Percentiles rank a stretch among this genome's conserved stretches.
Evolutionary conservation across 1,140 invertebrate genomes (phyloP).

Genomic region (Ruditapes philippinarum): DNA sequence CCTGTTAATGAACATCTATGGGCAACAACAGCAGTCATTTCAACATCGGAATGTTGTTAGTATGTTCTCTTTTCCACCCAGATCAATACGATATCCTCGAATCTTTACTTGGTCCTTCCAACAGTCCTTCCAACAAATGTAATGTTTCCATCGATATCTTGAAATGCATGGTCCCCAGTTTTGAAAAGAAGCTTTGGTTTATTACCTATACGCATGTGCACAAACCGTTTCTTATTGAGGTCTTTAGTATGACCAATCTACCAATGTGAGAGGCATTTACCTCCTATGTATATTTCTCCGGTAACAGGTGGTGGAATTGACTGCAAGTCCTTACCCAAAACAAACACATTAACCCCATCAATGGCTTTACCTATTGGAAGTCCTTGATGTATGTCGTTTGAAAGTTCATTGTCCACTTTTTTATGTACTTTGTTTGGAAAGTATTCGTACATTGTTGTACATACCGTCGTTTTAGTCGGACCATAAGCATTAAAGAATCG

Average conservation of each 20-base stretch:
- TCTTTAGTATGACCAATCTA: slow-evolving; percentile 74
- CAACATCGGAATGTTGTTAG: slow-evolving; percentile 74
- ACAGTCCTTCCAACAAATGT: too few species aligned
- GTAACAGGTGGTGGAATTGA: slow-evolving; percentile 78
- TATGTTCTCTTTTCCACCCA: slow-evolving; percentile 77
- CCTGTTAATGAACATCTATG: slow-evolving; percentile 66
- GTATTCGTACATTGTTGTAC: slow-evolving; percentile 74
- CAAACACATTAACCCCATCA: slow-evolving; percentile 70
- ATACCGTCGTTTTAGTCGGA: slow-evolving; percentile 76
- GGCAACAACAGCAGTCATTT: slow-evolving; percentile 74
- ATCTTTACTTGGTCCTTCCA: too few species aligned
- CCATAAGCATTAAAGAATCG: slow-evolving; percentile 78
- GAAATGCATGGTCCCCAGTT: slow-evolving; percentile 76
- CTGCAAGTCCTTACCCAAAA: slow-evolving; percentile 76
- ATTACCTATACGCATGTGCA: too few species aligned
- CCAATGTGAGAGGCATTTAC: slow-evolving; percentile 71
- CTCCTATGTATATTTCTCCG: slow-evolving; percentile 77
- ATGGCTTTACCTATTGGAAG: slow-evolving; percentile 73
- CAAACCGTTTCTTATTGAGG: slow-evolving; percentile 68
- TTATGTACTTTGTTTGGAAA: too few species aligned
- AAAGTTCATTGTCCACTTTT: too few species aligned
- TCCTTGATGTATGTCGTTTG: slow-evolving; percentile 71
- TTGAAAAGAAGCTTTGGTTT: slow-evolving; percentile 69
- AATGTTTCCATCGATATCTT: slow-evolving; percentile 72
- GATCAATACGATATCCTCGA: too few species aligned